phyloP scores from a whole-genome alignment of 2,113 vertebrate genomes.

The Cyanoramphus novaezelandiae region DNA sequence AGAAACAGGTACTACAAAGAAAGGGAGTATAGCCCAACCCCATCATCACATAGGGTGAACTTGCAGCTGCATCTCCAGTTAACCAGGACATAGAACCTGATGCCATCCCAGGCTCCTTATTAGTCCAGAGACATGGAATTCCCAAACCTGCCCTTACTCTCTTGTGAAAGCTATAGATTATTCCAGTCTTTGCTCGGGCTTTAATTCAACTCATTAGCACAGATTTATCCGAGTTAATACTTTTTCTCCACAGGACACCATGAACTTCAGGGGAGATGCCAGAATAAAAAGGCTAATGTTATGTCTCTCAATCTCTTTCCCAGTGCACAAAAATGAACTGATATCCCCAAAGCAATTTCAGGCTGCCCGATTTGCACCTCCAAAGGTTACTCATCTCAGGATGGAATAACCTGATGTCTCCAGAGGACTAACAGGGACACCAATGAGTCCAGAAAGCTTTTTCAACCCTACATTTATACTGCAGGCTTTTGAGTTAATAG shows the following conservation, averaged over 20 bases:
- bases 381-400: not conserved
- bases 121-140: not conserved
- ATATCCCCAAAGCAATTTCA: not conserved
- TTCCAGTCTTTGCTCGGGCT: not conserved
- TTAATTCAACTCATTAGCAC: not conserved
- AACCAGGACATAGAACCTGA: not conserved
- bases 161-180: not conserved
- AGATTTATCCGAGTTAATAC: not conserved
- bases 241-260: not conserved
- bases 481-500: not conserved
- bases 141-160: not conserved
- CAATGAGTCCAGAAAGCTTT: not conserved
- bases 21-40: not conserved
- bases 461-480: not conserved
- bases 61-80: not conserved
- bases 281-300: not conserved
- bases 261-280: not conserved
- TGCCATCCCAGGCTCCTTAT: accelerated
- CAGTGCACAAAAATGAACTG: not conserved
- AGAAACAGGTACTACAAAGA: not conserved
- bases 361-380: not conserved
- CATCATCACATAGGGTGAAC: not conserved
- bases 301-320: not conserved
- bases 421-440: not conserved
- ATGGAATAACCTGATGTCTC: not conserved